A percentile compares a stretch with the other conserved stretches of the same genome.
Evolutionary conservation across 2,797 vertebrate species (phyloP).

Genomic region (Falco cherrug): DNA sequence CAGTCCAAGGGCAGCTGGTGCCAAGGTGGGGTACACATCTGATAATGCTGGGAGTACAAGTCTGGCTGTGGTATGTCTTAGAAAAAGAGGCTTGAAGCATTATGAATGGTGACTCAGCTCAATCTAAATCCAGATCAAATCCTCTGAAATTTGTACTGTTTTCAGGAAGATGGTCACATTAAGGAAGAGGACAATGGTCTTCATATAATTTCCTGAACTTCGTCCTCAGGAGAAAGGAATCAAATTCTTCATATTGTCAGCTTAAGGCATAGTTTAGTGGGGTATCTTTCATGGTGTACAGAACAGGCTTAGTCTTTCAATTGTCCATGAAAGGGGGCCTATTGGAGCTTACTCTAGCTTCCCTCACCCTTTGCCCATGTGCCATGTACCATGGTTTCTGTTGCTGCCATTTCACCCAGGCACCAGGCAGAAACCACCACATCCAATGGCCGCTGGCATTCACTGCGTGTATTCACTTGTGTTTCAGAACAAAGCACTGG

Average conservation of each 20-base stretch:
- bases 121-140: background rate
- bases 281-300: background rate
- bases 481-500: background rate
- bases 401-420: background rate
- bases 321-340: accelerated
- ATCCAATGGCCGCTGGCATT: background rate
- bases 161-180: background rate
- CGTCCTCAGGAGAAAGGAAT: background rate
- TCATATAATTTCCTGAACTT: background rate
- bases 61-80: background rate
- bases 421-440: background rate
- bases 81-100: background rate
- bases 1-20: background rate
- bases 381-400: background rate
- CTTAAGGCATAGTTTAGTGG: background rate
- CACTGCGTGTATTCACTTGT: background rate
- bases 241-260: background rate
- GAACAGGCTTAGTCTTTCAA: background rate
- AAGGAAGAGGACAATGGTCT: background rate
- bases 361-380: background rate
- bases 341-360: background rate
- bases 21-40: background rate
- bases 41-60: background rate
- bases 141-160: background rate
- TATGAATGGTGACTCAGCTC: background rate